Conservation (phyloP, 2,797 vertebrate species). For the Chrosomus eos region DNA sequence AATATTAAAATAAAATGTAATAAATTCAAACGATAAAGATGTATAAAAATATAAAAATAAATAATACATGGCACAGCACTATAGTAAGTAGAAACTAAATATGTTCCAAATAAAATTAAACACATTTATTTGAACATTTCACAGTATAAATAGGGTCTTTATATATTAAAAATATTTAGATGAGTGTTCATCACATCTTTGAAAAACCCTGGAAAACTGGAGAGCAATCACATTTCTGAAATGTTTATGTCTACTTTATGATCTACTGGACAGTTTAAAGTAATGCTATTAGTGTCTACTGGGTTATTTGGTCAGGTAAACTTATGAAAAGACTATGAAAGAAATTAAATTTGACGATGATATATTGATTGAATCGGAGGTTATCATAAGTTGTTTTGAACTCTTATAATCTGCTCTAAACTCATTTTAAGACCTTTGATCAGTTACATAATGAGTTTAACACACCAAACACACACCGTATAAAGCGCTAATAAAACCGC, state of each 20-base stretch:
- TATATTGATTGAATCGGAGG: background rate
- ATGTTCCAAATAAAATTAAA: background rate
- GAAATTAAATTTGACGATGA: too few species aligned
- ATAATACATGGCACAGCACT: background rate
- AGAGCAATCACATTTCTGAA: background rate
- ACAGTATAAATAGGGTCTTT: background rate
- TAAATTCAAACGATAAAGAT: background rate
- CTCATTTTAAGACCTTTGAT: constrained; percentile 33
- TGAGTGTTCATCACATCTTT: background rate
- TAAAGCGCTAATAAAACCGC: background rate
- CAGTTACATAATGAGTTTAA: constrained; percentile 31
- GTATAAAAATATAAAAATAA: background rate
- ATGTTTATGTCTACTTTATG: background rate
- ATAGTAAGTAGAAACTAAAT: background rate
- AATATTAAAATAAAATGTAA: background rate
- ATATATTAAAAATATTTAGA: background rate
- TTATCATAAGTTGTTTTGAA: background rate
- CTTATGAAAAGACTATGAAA: background rate
- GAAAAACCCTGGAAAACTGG: background rate
- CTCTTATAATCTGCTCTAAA: background rate
- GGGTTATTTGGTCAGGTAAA: background rate
- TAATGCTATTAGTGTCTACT: background rate
- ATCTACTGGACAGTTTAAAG: background rate
- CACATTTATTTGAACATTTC: background rate
- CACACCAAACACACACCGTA: background rate